Evolutionary conservation across 1,140 invertebrate species (phyloP).

Genomic region (Papilio dardanus): DNA sequence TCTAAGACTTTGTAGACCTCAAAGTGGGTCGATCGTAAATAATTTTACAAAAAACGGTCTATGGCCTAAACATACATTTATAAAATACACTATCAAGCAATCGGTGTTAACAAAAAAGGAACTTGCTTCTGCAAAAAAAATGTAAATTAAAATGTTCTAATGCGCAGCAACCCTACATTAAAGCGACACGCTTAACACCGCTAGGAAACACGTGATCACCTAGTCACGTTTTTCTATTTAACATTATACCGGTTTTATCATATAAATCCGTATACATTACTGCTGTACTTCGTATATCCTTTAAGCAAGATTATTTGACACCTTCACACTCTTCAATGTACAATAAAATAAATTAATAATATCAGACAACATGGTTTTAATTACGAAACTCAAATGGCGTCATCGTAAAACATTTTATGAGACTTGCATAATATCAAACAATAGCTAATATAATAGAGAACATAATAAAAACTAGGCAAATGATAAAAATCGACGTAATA

Average conservation of each 20-base stretch:
- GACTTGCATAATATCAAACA: neutral
- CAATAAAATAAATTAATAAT: neutral
- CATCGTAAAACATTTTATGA: neutral
- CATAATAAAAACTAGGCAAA: neutral
- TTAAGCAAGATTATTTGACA: neutral
- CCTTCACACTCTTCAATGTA: neutral
- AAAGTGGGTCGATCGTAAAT: no score
- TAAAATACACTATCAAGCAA: no score
- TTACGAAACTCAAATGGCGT: neutral
- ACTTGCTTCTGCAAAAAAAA: no score
- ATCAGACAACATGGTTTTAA: neutral
- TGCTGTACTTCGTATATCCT: neutral
- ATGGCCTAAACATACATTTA: no score
- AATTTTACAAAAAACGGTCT: no score
- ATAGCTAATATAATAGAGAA: neutral
- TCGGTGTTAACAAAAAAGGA: no score
- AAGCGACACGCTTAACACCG: neutral
- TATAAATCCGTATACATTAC: neutral
- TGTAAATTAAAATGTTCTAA: no score
- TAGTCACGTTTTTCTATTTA: constrained; percentile 6
- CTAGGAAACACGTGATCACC: constrained; percentile 13
- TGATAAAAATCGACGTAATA: neutral
- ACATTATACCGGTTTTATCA: neutral
- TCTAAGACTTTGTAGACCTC: no score
- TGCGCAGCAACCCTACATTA: neutral